Conservation (phyloP, 2,888 invertebrate species). For the Encarsia formosa region DNA sequence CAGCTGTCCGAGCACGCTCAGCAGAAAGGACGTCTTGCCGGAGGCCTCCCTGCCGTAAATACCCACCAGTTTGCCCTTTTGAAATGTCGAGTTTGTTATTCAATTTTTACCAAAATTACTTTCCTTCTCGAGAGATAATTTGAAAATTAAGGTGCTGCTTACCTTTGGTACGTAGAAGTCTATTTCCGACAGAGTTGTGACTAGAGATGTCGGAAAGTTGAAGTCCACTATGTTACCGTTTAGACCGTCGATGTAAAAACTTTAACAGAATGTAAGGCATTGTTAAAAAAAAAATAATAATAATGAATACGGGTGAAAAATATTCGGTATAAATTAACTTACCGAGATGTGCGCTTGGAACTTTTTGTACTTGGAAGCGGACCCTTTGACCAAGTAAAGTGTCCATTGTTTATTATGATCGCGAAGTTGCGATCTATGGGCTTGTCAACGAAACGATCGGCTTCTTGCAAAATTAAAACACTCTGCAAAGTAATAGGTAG, state of each 20-base stretch:
- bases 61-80: slow-evolving; percentile 53
- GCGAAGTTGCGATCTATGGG: slow-evolving; percentile 51
- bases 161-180: slow-evolving; percentile 42
- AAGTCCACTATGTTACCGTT: slow-evolving; percentile 26
- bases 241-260: slow-evolving; percentile 30
- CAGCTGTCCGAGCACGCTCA: slow-evolving; percentile 54
- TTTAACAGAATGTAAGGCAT: slow-evolving; percentile 7
- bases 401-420: slow-evolving; percentile 51
- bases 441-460: slow-evolving; percentile 47
- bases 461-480: slow-evolving; percentile 51
- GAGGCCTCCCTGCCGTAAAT: slow-evolving; percentile 56
- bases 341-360: slow-evolving; percentile 23
- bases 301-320: neutral
- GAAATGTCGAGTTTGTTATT: neutral
- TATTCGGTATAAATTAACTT: neutral
- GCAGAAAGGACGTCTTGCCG: slow-evolving; percentile 56
- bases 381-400: slow-evolving; percentile 49
- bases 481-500: slow-evolving; percentile 39
- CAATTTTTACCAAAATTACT: neutral
- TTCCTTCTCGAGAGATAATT: neutral
- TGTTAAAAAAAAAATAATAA: neutral
- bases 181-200: slow-evolving; percentile 33
- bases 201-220: slow-evolving; percentile 6
- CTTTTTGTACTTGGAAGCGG: slow-evolving; percentile 21
- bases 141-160: neutral